These are phyloP conservation scores for Drosophila yooni DNA, from an alignment of 2,888 invertebrate species.

Conservation along the genomic window DNA sequence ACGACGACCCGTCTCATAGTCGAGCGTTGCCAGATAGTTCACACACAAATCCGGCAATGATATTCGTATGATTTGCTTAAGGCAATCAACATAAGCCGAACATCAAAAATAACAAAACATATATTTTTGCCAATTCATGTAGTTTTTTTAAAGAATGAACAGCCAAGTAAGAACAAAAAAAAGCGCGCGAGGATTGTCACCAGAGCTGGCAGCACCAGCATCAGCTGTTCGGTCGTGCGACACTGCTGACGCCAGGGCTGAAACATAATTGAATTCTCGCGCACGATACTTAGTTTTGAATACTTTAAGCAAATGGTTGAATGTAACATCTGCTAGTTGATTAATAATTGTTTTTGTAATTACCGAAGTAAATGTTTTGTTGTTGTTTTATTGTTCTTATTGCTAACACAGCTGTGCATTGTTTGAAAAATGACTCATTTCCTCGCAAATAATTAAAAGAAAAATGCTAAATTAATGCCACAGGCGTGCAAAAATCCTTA, in stretches of 20 bases:
- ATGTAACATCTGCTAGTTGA: constrained; percentile 40
- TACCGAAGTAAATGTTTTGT: constrained; percentile 6
- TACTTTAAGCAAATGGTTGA: constrained; percentile 1
- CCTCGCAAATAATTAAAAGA: too few relatives aligned
- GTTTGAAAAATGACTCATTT: constrained; percentile 5
- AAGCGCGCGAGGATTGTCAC: constrained; percentile 37
- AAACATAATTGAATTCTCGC: neutral
- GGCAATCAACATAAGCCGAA: neutral
- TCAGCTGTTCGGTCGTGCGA: constrained; percentile 50
- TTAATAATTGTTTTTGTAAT: constrained; percentile 21
- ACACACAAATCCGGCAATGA: neutral
- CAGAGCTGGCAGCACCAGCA: constrained; percentile 33
- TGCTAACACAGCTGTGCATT: neutral
- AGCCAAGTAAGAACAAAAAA: neutral
- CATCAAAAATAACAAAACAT: neutral
- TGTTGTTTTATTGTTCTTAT: constrained; percentile 1
- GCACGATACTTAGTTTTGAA: constrained; percentile 26
- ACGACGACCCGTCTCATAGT: constrained; percentile 36
- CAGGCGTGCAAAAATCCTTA: neutral
- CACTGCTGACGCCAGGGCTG: constrained; percentile 48
- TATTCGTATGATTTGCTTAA: neutral
- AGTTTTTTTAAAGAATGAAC: neutral
- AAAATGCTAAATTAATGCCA: neutral
- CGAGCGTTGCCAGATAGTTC: constrained; percentile 47
- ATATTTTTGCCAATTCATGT: neutral